A percentile compares a stretch with the other conserved stretches of the same genome.
phyloP scores from a whole-genome alignment of 2,797 vertebrate species.

The Ficedula albicollis region DNA sequence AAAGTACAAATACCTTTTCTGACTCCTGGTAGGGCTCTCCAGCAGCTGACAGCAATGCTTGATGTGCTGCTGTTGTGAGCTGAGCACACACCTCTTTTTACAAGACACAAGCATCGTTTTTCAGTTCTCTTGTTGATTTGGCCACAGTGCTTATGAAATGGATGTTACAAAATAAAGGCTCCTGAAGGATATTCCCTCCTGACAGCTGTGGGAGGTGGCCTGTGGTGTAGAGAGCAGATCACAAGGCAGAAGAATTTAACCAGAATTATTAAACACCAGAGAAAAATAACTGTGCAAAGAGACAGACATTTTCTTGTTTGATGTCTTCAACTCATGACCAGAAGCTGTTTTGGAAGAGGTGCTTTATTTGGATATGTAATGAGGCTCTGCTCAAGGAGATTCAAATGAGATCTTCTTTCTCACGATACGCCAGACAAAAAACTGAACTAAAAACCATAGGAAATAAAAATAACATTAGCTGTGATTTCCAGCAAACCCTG shows the following conservation, averaged over 20 bases:
- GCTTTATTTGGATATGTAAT: conserved; percentile 3
- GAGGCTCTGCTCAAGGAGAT: not conserved
- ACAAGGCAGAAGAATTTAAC: conserved; percentile 39
- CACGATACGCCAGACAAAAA: not conserved
- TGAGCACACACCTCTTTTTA: not conserved
- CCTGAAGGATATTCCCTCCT: not conserved
- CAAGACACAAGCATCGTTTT: not conserved
- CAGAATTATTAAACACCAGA: not conserved
- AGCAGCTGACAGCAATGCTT: not conserved
- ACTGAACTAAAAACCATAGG: not conserved
- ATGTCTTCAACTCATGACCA: conserved; percentile 15
- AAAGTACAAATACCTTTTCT: not conserved
- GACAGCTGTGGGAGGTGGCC: conserved; percentile 28
- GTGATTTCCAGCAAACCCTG: not conserved
- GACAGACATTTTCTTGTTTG: not conserved
- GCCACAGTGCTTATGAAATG: not conserved
- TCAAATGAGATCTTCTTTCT: not conserved
- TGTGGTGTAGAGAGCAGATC: not conserved
- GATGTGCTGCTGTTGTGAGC: not conserved
- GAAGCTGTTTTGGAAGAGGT: conserved; percentile 9
- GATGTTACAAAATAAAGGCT: conserved; percentile 20
- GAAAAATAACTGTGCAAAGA: not conserved
- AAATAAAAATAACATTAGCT: conserved; percentile 48
- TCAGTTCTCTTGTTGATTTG: not conserved
- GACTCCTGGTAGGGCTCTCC: not conserved